phyloP scores from a whole-genome alignment of 2,797 vertebrate species.

The Myiotriccus ornatus region DNA sequence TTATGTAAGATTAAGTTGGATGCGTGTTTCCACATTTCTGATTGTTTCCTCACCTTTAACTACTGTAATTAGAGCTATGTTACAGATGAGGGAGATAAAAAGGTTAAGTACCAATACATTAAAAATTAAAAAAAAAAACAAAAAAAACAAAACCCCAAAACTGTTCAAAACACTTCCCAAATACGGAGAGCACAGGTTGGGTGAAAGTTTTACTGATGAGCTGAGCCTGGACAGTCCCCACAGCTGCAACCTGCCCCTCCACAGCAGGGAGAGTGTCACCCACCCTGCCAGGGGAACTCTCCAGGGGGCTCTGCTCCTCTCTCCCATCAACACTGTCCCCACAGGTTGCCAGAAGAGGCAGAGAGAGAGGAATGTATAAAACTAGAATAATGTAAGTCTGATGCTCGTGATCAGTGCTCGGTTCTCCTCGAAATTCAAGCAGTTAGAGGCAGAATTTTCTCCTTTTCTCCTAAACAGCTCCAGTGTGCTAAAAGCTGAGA shows the following conservation, averaged over 20 bases:
- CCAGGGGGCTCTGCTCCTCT: too few relatives aligned
- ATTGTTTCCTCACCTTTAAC: slow-evolving; percentile 21
- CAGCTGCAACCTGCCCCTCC: too few relatives aligned
- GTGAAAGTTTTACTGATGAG: neutral
- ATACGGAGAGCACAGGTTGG: neutral
- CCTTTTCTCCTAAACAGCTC: neutral
- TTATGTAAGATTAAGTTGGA: neutral
- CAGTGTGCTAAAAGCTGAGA: neutral
- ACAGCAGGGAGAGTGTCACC: too few relatives aligned
- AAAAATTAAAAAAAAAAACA: neutral
- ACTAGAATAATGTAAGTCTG: too few relatives aligned
- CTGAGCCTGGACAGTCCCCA: too few relatives aligned
- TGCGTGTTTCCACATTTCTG: neutral
- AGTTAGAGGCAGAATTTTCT: neutral
- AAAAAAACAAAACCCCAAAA: too few relatives aligned
- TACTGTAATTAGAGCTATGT: neutral
- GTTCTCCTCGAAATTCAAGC: neutral
- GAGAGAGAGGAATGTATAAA: too few relatives aligned
- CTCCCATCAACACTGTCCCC: too few relatives aligned
- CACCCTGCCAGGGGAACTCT: too few relatives aligned
- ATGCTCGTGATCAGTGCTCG: neutral
- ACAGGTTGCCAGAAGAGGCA: too few relatives aligned
- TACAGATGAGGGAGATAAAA: slow-evolving; percentile 6
- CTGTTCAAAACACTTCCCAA: neutral
- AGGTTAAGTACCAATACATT: neutral